These are phyloP conservation scores for Kudoa iwatai DNA, from an alignment of 30 jellyfish, hydroid and myxozoan genomes.

Conservation along the genomic window DNA sequence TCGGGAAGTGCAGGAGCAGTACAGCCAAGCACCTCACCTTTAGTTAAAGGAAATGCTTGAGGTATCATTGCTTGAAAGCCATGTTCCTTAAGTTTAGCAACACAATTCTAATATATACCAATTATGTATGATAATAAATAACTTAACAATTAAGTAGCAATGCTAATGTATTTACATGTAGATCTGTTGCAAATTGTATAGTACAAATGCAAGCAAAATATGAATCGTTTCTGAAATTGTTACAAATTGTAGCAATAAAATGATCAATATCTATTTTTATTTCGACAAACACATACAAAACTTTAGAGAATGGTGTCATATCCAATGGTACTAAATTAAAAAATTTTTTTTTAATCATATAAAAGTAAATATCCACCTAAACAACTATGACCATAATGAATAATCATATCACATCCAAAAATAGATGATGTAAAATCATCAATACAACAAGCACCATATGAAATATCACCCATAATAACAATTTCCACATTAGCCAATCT, in stretches of 20 bases:
- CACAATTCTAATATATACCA: constrained; percentile 5
- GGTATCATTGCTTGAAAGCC: no score
- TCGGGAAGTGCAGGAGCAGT: constrained; percentile 39
- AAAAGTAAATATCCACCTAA: no score
- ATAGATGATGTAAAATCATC: constrained; percentile 88
- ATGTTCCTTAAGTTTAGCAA: no score
- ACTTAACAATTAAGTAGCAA: not conserved
- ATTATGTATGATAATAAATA: no score
- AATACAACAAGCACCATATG: constrained; percentile 97
- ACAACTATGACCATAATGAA: constrained; percentile 94
- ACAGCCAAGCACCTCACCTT: constrained; percentile 92
- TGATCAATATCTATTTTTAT: constrained; percentile 42
- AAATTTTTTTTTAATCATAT: no score
- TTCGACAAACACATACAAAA: constrained; percentile 76
- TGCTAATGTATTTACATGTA: constrained; percentile 15
- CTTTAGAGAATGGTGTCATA: constrained; percentile 42
- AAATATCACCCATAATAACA: constrained; percentile 65
- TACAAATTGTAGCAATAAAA: constrained; percentile 26
- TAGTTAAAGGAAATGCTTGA: constrained; percentile 92
- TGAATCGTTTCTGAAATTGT: constrained; percentile 9
- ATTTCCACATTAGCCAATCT: constrained; percentile 53
- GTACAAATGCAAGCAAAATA: constrained; percentile 45
- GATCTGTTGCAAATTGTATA: constrained; percentile 44
- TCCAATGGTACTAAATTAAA: constrained; percentile 30
- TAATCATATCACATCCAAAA: constrained; percentile 55